Conservation (phyloP, 2,888 invertebrate genomes). For the Ophioninae sp. region DNA sequence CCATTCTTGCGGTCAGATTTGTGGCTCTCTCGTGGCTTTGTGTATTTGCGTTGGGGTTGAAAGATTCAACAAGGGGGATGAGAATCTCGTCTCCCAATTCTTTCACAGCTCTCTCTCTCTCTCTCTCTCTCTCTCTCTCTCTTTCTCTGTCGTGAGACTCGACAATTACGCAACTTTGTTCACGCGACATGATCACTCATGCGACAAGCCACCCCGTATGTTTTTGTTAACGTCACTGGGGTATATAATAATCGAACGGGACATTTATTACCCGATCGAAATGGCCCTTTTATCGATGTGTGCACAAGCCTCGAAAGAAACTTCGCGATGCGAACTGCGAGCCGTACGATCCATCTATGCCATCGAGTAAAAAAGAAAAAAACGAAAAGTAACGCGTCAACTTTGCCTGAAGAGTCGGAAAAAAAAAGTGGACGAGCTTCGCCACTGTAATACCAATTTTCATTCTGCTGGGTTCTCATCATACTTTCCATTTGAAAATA, state of each 20-base stretch:
- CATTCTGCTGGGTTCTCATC: not conserved
- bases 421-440: not conserved
- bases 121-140: not conserved
- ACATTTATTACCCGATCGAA: not conserved
- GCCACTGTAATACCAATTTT: not conserved
- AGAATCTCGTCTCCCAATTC: not conserved
- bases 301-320: not conserved
- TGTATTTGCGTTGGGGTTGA: constrained; percentile 24
- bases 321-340: not conserved
- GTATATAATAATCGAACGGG: not conserved
- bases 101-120: constrained; percentile 10
- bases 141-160: constrained; percentile 44
- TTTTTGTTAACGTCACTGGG: not conserved
- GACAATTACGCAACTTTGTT: constrained; percentile 59
- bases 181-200: constrained; percentile 26
- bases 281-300: not conserved
- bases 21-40: constrained; percentile 78
- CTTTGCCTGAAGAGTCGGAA: not conserved
- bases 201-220: constrained; percentile 21
- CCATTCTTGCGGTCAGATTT: constrained; percentile 77
- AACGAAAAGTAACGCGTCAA: not conserved
- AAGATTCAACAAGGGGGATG: not conserved
- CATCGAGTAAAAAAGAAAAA: not conserved
- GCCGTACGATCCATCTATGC: not conserved
- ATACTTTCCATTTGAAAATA: too few relatives aligned